These are phyloP conservation scores for Aphis craccivora DNA, from an alignment of 1,140 invertebrate genomes.

Conservation along the genomic window DNA sequence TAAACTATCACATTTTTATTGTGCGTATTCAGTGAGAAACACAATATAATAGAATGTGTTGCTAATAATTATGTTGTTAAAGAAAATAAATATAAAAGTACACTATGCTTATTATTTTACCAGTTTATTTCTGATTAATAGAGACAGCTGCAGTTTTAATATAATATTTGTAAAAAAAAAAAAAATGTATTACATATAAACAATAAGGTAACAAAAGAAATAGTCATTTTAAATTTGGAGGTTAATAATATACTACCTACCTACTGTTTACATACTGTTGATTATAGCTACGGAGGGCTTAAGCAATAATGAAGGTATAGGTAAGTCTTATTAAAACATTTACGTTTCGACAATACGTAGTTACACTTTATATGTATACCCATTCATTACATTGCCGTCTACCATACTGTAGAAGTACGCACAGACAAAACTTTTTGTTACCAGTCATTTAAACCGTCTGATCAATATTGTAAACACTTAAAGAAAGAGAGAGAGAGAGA, in stretches of 20 bases:
- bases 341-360: background rate
- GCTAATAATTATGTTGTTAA: background rate
- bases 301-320: background rate
- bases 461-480: constrained; percentile 4
- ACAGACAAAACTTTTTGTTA: constrained; percentile 16
- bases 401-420: background rate
- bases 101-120: background rate
- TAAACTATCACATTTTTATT: background rate
- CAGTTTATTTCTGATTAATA: background rate
- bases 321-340: constrained; percentile 6
- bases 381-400: background rate
- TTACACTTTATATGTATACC: background rate
- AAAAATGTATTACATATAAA: background rate
- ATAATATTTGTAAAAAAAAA: background rate
- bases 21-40: background rate
- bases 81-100: background rate
- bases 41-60: background rate
- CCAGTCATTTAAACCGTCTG: background rate
- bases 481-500: background rate
- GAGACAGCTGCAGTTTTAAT: background rate
- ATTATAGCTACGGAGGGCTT: background rate
- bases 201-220: background rate
- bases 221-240: background rate
- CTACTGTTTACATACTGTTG: background rate
- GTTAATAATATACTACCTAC: background rate